A percentile compares a stretch with the other conserved stretches of the same genome.
phyloP scores from a whole-genome alignment of 1,140 invertebrate genomes.

The Phthorimaea operculella region DNA sequence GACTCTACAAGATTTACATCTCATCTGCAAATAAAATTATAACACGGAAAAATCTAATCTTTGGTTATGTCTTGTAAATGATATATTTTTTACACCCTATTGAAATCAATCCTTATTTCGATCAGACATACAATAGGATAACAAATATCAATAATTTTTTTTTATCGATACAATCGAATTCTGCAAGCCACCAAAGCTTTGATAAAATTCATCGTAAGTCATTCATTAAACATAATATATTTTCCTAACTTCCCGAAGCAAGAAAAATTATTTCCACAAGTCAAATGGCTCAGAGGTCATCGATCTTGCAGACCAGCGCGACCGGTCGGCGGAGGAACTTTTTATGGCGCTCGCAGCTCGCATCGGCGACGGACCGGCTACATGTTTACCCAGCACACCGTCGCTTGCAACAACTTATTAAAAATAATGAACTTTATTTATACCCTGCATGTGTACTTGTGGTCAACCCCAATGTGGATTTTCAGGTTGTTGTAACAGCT shows the following conservation, averaged over 20 bases:
- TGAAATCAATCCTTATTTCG: too few species aligned
- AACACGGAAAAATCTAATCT: too few species aligned
- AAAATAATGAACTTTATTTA: constrained; percentile 5
- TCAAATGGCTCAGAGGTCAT: constrained; percentile 56
- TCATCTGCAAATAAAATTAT: too few species aligned
- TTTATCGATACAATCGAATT: too few species aligned
- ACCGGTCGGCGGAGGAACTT: constrained; percentile 59
- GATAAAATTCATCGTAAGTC: background rate
- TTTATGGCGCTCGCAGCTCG: constrained; percentile 43
- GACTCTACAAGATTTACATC: too few species aligned
- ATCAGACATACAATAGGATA: too few species aligned
- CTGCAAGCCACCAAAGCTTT: too few species aligned
- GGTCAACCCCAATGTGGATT: background rate
- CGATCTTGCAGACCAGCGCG: constrained; percentile 56
- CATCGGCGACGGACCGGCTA: constrained; percentile 34
- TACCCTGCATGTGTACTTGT: background rate
- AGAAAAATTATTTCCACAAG: constrained; percentile 62
- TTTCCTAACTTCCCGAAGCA: constrained; percentile 25
- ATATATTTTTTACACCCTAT: too few species aligned
- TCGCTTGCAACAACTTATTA: constrained; percentile 18
- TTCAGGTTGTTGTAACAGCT: background rate
- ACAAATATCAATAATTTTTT: too few species aligned
- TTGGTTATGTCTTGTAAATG: too few species aligned
- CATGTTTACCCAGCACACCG: constrained; percentile 50
- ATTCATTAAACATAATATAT: constrained; percentile 15